Evolutionary conservation across 1,140 invertebrate species (phyloP).

Genomic region (Ylistrum balloti): DNA sequence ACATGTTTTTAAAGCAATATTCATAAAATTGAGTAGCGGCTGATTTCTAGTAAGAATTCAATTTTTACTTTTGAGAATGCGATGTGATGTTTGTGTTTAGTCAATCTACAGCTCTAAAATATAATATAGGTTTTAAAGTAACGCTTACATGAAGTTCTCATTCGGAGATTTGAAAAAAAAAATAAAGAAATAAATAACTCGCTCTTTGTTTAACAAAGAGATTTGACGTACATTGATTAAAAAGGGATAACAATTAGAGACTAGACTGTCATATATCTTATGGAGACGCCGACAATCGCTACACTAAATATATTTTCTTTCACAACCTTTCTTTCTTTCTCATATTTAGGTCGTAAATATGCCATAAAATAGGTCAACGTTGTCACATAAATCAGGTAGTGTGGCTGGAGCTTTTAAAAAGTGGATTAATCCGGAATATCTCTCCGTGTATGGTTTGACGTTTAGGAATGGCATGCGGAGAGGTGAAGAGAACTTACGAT

Average conservation of each 20-base stretch:
- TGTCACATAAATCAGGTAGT: not conserved
- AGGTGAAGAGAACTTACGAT: not conserved
- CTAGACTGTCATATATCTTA: not conserved
- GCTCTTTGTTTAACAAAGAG: not conserved
- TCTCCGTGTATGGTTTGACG: not conserved
- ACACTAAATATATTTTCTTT: constrained; percentile 12
- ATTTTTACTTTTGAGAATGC: too few species aligned
- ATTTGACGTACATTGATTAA: constrained; percentile 21
- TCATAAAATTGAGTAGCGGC: too few species aligned
- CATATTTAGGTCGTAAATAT: constrained; percentile 39
- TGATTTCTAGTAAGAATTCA: too few species aligned
- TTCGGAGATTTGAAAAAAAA: too few species aligned
- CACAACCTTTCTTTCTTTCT: not conserved
- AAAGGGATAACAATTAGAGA: not conserved
- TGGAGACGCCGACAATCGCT: not conserved
- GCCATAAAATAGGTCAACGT: constrained; percentile 33
- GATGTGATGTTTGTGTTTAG: too few species aligned
- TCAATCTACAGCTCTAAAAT: too few species aligned
- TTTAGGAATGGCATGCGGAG: not conserved
- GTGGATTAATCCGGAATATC: not conserved
- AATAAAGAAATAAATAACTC: not conserved
- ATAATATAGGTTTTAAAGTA: too few species aligned
- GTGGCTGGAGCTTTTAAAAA: not conserved
- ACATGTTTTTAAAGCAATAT: too few species aligned
- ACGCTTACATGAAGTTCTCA: too few species aligned